Percentiles rank a stretch among this genome's conserved stretches.
phyloP scores from a whole-genome alignment of 2,113 vertebrate genomes.

The Sinocyclocheilus anshuiensis region DNA sequence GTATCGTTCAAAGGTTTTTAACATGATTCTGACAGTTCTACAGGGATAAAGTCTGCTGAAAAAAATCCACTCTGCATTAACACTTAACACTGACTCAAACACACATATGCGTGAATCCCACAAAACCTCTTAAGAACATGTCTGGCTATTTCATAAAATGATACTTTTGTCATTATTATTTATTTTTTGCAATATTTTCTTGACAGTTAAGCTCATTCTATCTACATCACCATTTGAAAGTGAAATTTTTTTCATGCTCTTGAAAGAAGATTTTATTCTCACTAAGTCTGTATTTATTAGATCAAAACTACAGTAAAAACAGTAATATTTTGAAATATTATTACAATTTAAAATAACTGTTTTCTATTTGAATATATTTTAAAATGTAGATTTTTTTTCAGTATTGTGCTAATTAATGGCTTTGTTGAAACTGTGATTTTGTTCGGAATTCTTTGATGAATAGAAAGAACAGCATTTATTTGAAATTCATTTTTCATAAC shows the following conservation, averaged over 20 bases:
- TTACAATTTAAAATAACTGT: neutral
- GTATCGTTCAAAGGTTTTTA: neutral
- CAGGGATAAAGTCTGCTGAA: neutral
- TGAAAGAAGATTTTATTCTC: neutral
- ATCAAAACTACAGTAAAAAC: neutral
- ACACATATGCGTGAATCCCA: no score
- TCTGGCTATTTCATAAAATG: neutral
- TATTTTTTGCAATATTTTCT: neutral
- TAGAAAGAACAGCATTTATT: constrained; percentile 1
- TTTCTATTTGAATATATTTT: neutral
- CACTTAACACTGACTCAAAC: neutral
- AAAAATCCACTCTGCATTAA: neutral
- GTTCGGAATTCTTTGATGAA: neutral
- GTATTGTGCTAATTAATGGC: neutral
- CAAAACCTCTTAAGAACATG: neutral
- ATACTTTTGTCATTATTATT: neutral
- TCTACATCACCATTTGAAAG: neutral
- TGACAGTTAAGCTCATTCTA: neutral
- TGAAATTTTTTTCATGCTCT: neutral
- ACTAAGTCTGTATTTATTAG: neutral
- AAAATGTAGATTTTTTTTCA: neutral
- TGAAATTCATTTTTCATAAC: neutral
- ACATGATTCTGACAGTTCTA: neutral
- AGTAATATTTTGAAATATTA: neutral
- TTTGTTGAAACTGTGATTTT: neutral